Percentiles rank a stretch among this genome's conserved stretches.
These are phyloP conservation scores for Solea solea DNA, from an alignment of 2,113 vertebrate genomes.

Conservation along the genomic window DNA sequence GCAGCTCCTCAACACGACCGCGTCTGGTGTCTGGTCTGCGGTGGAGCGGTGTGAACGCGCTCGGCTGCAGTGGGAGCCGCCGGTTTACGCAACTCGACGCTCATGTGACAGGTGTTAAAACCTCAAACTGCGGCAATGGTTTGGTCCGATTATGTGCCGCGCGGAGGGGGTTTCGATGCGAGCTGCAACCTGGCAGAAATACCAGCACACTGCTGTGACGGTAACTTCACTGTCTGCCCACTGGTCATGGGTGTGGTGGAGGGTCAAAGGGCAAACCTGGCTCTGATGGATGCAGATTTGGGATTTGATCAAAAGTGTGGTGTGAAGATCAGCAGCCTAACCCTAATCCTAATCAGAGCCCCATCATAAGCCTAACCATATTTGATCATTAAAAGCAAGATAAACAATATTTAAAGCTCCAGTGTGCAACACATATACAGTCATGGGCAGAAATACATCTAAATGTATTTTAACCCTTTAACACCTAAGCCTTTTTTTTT, in stretches of 20 bases:
- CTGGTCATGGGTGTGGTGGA: conserved; percentile 43
- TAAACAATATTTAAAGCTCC: neutral
- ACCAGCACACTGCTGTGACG: conserved; percentile 65
- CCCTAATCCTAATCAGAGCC: too few relatives aligned
- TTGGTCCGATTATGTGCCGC: conserved; percentile 78
- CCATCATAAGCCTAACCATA: too few relatives aligned
- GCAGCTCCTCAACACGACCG: conserved; percentile 6
- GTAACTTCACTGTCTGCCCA: conserved; percentile 53
- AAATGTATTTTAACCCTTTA: too few relatives aligned
- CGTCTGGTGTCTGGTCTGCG: conserved; percentile 4
- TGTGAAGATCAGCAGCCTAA: neutral
- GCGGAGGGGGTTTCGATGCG: conserved; percentile 55
- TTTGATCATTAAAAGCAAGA: too few relatives aligned
- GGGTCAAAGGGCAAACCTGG: conserved; percentile 45
- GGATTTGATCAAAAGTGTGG: conserved; percentile 10
- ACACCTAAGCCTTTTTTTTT: too few relatives aligned
- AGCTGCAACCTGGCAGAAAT: conserved; percentile 79
- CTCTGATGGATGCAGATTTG: neutral
- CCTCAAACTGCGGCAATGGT: conserved; percentile 77
- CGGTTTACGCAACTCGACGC: conserved; percentile 11
- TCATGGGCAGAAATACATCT: too few relatives aligned
- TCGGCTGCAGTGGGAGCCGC: neutral
- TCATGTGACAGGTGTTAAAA: conserved; percentile 78
- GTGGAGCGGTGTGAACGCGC: neutral
- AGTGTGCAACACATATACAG: neutral